Base-by-base conservation (phyloP, 2,888 invertebrate species). In the Mythimna lalbum region DNA sequence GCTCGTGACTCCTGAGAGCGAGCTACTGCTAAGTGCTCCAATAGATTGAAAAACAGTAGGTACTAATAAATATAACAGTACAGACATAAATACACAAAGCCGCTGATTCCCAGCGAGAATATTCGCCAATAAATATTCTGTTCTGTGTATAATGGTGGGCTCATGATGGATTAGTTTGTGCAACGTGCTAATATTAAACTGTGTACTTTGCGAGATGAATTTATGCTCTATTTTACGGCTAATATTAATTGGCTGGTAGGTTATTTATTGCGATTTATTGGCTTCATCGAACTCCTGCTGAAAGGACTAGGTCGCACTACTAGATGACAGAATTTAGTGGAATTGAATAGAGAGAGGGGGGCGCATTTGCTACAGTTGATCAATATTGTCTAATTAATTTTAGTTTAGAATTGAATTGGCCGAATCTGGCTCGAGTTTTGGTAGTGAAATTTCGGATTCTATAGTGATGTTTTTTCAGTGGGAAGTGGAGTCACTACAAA, bases 131-230 rank as follows among this genome's bases (percentile, higher is more conserved):
- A 80, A 71, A 80, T 80, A 76, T 80, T 68, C 55, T 49, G 65
- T 57, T 62, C 50, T 1, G 53, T 63, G 49, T 55, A 64, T 75
- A 67, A 65, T 55, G 43, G 31, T 31, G 5, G 61, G 63, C n/a
- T 23, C 31, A 73, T 73, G 77, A 79, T 79, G 68, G 73, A 79
- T 79, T 79, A 80, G 72, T 71, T 72, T 63, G 55, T 69, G 77
- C 73, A 76, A 36, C 63, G 50, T 47, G 47, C 53, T 73, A 69
- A 62, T 63, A 71, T 55, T 33, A 56, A 68, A 63, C 47, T 71
- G 78, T 75, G 63, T 76, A 52, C 62, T 79, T 63, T 33, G 57
- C 12, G 56, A 66, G 76, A 66, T 71, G 56, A 64, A 80, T 76
- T 71, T 61, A 63, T 59, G 62, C 33, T 65, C 36, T 59, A 73